Evolutionary conservation across 2,797 vertebrate species (phyloP), one percentile per base, ranked within the genome.

Genomic region (Notolepis coatsorum): DNA sequence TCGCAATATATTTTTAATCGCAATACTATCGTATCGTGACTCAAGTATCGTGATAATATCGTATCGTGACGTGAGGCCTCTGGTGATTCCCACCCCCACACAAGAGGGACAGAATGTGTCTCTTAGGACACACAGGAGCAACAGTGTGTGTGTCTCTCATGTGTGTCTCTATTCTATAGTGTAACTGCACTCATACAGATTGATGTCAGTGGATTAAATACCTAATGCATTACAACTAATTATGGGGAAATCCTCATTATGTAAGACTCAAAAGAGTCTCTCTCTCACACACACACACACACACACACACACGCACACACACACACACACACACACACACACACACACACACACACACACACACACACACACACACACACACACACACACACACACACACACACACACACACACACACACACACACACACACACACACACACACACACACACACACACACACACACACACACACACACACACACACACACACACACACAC

Each of bases 201-300:
- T n/a, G n/a, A n/a, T n/a, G 13, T 63, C 28, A 23, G 21, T 15
- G 35, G 52, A 20, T 55, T 41, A 12, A 25, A 28, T 41, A 17
- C 35, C 45, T 56, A 27, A 47, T 45, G 61, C 51, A n/a, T n/a
- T n/a, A 46, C 12, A 20, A 24, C 10, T 5, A 42, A 45, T 21
- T 28, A 42, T 10, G 17, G 35, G 15, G 18, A 7, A 71, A 31
- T 61, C 54, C 35, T 7, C 49, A 31, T 65, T 68, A 67, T 23
- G 35, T 51, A 71, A 68, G 23, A 24, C n/a, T 50, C 30, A 12
- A 6, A 7, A 10, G 1, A 43, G 3, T 3, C 35, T 38, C 35
- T 3, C 13, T 3, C 35, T 1, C 35, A 4, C 35, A n/a, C 13
- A 15, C 35, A 38, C 35, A n/a, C 35, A 38, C 35, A 38, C 35